Evolutionary conservation across 2,888 invertebrate species (phyloP).

Genomic region (Zonitis immaculata): DNA sequence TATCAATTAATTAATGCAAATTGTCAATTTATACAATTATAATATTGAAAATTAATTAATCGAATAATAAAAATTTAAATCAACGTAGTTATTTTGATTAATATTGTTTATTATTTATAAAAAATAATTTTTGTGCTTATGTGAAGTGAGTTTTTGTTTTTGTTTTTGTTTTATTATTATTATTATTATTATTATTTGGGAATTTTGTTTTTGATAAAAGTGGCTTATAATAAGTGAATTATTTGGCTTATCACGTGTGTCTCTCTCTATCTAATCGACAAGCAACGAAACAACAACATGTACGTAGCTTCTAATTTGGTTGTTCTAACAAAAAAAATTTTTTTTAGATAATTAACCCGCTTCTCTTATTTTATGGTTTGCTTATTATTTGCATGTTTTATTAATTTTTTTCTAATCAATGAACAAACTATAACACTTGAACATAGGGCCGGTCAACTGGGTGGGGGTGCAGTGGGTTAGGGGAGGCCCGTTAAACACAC

Average conservation of each 20-base stretch:
- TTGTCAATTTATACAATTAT: slow-evolving; percentile 17
- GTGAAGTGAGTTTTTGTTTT: slow-evolving; percentile 16
- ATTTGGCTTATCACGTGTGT: slow-evolving; percentile 35
- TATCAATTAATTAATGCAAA: slow-evolving; percentile 8
- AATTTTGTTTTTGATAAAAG: slow-evolving; percentile 41
- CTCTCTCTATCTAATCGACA: slow-evolving; percentile 21
- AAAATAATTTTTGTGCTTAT: slow-evolving; percentile 11
- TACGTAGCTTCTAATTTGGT: slow-evolving; percentile 38
- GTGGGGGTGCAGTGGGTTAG: too few relatives aligned
- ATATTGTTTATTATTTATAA: slow-evolving; percentile 1
- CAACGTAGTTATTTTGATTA: slow-evolving; percentile 6
- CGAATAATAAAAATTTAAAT: slow-evolving; percentile 11
- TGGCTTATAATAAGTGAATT: slow-evolving; percentile 40
- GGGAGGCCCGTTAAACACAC: too few relatives aligned
- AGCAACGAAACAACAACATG: slow-evolving; percentile 34
- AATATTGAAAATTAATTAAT: slow-evolving; percentile 3
- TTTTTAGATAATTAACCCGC: slow-evolving; percentile 11
- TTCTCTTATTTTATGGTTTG: slow-evolving; percentile 10
- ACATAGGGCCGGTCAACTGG: too few relatives aligned
- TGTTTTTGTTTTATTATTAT: too few relatives aligned
- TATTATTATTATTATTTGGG: background rate
- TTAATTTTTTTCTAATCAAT: slow-evolving; percentile 17
- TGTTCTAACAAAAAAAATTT: background rate
- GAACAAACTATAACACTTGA: slow-evolving; percentile 19
- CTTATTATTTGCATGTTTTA: slow-evolving; percentile 23